Conservation (phyloP, 1,140 invertebrate species). For the Drosophila neocordata region DNA sequence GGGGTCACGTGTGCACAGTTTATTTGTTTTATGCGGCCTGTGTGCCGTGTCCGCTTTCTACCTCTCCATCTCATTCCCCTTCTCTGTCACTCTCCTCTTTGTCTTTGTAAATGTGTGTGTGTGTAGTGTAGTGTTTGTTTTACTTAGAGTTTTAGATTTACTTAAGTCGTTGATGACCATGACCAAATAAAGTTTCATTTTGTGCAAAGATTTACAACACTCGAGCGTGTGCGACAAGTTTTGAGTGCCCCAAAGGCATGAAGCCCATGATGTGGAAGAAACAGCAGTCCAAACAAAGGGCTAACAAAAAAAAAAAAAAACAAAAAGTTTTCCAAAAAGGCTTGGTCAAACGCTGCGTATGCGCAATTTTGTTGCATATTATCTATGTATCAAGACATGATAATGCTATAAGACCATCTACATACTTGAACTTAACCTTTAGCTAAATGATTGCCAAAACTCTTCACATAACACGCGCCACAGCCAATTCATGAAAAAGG, state of each 20-base stretch:
- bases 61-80: too few relatives aligned
- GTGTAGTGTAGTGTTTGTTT: slow-evolving; percentile 75
- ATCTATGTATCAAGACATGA: slow-evolving; percentile 27
- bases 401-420: slow-evolving; percentile 13
- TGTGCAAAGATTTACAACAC: slow-evolving; percentile 77
- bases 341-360: slow-evolving; percentile 62
- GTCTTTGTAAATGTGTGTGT: slow-evolving; percentile 7
- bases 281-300: slow-evolving; percentile 33
- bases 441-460: background rate
- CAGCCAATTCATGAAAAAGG: background rate
- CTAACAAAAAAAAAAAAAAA: slow-evolving; percentile 25
- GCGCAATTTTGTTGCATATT: slow-evolving; percentile 62
- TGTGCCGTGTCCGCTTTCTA: slow-evolving; percentile 15
- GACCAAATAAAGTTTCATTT: slow-evolving; percentile 80
- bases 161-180: slow-evolving; percentile 78
- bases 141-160: slow-evolving; percentile 81
- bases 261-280: background rate
- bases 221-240: slow-evolving; percentile 77
- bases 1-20: slow-evolving; percentile 76
- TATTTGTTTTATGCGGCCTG: slow-evolving; percentile 73
- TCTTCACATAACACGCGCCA: too few relatives aligned
- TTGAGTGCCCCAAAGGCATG: slow-evolving; percentile 43
- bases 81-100: background rate
- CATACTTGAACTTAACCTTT: slow-evolving; percentile 7
- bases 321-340: slow-evolving; percentile 36